These are phyloP conservation scores for Cheilosia variabilis DNA, from an alignment of 2,888 invertebrate genomes.

Conservation along the genomic window DNA sequence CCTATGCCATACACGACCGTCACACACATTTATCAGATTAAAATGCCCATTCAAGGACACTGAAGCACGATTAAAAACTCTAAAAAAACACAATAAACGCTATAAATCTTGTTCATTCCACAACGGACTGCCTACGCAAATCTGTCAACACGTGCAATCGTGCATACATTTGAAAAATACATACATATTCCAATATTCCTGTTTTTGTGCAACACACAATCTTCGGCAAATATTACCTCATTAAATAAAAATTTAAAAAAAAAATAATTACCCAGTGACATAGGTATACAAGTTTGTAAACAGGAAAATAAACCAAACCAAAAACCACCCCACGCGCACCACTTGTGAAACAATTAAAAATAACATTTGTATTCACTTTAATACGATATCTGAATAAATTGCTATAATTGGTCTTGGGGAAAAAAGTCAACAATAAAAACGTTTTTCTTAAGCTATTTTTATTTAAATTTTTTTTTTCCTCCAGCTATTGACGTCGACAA, in stretches of 20 bases:
- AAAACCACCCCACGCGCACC: conserved; percentile 15
- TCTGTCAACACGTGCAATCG: conserved; percentile 8
- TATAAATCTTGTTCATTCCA: neutral
- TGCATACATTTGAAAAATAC: neutral
- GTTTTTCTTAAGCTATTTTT: conserved; percentile 22
- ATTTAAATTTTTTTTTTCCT: conserved; percentile 5
- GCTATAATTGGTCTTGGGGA: conserved; percentile 49
- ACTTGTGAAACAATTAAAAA: conserved; percentile 28
- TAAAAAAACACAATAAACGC: neutral
- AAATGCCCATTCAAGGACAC: neutral
- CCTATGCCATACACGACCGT: too few relatives aligned
- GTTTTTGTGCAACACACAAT: neutral
- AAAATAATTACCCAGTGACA: neutral
- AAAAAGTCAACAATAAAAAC: conserved; percentile 45
- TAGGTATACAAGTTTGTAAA: neutral
- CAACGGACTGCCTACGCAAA: conserved; percentile 3
- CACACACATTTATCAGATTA: too few relatives aligned
- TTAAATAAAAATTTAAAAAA: conserved; percentile 13
- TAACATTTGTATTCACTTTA: neutral
- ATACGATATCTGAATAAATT: conserved; percentile 21
- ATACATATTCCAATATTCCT: neutral
- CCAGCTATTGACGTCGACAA: conserved; percentile 34
- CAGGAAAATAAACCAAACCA: conserved; percentile 2
- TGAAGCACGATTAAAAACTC: neutral
- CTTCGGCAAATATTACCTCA: conserved; percentile 18